Base-by-base conservation (phyloP, 2,888 invertebrate species). In the Magallana nippona region DNA sequence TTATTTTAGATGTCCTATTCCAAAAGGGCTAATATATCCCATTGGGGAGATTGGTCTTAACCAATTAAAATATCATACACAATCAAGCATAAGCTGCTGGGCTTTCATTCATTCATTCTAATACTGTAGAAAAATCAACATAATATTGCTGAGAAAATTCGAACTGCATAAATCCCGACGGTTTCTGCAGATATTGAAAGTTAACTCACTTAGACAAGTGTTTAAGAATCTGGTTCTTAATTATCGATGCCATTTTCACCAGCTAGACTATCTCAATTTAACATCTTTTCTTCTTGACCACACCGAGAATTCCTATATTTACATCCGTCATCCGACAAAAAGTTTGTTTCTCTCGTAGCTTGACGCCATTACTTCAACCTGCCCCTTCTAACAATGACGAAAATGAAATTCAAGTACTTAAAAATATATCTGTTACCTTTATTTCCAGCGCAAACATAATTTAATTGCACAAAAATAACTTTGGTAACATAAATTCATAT, bases 181-280 rank as follows among this genome's bases (percentile, higher is more conserved):
- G 27, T 71, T 13, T 27, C 22, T 27, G 27, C 60, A 0, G 0
- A 27, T 71, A 3, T 2, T 13, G 32, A 13, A 22, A 27, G 10
- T 77, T 10, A 58, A 88, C 91, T 89, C 90, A 92, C 92, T 91
- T 92, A 55, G 91, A 91, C 2, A 92, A 86, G 83, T 92, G 91
- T 85, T 92, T 92, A 56, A 92, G 86, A 85, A 92, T 91, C 84
- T 91, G 91, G 83, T 91, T 91, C 84, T 92, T 92, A 71, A 92
- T 83, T 63, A 92, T 86, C 60, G 91, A 90, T 55, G 90, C 90
- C 92, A 92, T 92, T 79, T 82, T 86, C 79, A 56, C 17, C 27
- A 58, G 27, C 27, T n/a, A 60, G 5, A 8, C 10, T 79, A 27
- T 57, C n/a, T 22, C 27, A 19, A 77, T 77, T 8, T 77, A 27